Evolutionary conservation across 2,888 invertebrate species (phyloP).

Genomic region (Ectobius pallidus): DNA sequence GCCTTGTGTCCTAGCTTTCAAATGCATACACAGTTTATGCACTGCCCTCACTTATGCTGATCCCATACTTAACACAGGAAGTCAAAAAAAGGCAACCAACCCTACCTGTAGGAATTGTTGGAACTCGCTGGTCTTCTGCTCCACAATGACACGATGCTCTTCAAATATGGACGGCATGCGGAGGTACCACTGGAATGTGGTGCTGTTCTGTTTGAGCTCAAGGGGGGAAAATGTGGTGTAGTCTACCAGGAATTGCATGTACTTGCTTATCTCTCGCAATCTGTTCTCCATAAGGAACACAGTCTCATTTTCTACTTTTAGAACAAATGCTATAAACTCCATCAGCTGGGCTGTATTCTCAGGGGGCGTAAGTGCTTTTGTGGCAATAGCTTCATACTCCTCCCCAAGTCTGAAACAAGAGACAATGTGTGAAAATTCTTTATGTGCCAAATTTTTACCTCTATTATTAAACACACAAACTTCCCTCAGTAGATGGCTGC

Average conservation of each 20-base stretch:
- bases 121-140: conserved; percentile 83
- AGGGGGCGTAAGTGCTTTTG: conserved; percentile 79
- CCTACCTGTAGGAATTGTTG: conserved; percentile 75
- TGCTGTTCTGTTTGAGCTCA: conserved; percentile 88
- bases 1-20: too few species aligned
- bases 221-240: conserved; percentile 78
- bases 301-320: conserved; percentile 72
- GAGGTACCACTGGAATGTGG: conserved; percentile 85
- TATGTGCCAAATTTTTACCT: too few species aligned
- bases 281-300: conserved; percentile 77
- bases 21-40: too few species aligned
- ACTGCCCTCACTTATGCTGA: too few species aligned
- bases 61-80: too few species aligned
- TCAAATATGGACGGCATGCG: conserved; percentile 82
- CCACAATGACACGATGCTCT: conserved; percentile 79
- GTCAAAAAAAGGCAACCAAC: too few species aligned
- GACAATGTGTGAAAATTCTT: too few species aligned
- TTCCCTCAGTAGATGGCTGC: too few species aligned
- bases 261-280: conserved; percentile 61
- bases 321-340: conserved; percentile 78
- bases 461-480: too few species aligned
- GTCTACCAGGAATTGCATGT: conserved; percentile 84
- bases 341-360: conserved; percentile 85
- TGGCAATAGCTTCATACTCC: conserved; percentile 82
- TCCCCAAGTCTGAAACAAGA: conserved; percentile 70